These are phyloP conservation scores for Drosophila macrospina DNA, from an alignment of 2,888 invertebrate species.

Conservation along the genomic window DNA sequence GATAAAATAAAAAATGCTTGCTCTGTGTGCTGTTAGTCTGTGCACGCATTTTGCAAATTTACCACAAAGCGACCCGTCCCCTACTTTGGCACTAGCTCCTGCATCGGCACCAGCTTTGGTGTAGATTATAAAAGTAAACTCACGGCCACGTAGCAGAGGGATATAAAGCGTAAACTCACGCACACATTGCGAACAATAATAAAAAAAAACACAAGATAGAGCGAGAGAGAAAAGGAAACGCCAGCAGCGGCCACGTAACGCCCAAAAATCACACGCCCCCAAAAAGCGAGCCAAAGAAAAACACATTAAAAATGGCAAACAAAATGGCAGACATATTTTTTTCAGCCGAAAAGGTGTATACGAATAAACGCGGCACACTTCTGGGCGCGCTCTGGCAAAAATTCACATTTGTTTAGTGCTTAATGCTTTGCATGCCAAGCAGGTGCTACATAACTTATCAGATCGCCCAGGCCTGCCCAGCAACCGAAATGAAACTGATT, in stretches of 20 bases:
- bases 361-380: conserved; percentile 51
- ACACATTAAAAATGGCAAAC: conserved; percentile 81
- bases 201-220: conserved; percentile 32
- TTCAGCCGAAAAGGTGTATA: conserved; percentile 60
- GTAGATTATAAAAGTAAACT: conserved; percentile 76
- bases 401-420: conserved; percentile 74
- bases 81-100: neutral
- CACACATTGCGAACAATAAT: conserved; percentile 64
- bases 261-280: conserved; percentile 47
- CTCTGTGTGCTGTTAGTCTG: conserved; percentile 57
- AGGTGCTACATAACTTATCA: conserved; percentile 76
- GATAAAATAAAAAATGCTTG: conserved; percentile 31
- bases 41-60: conserved; percentile 81
- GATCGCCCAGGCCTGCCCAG: conserved; percentile 44
- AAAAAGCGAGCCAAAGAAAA: conserved; percentile 43
- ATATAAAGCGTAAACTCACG: conserved; percentile 79
- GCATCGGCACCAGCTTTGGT: conserved; percentile 30
- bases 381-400: conserved; percentile 37
- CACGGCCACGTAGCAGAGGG: conserved; percentile 67
- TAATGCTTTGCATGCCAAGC: conserved; percentile 78
- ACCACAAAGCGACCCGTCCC: conserved; percentile 64
- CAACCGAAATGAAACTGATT: conserved; percentile 65
- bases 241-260: conserved; percentile 64
- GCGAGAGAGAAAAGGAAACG: conserved; percentile 11
- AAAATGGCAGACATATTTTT: conserved; percentile 81